Evolutionary conservation across 2,113 vertebrate species (phyloP), one percentile per base, ranked within the genome.

Genomic region (Panthera tigris): DNA sequence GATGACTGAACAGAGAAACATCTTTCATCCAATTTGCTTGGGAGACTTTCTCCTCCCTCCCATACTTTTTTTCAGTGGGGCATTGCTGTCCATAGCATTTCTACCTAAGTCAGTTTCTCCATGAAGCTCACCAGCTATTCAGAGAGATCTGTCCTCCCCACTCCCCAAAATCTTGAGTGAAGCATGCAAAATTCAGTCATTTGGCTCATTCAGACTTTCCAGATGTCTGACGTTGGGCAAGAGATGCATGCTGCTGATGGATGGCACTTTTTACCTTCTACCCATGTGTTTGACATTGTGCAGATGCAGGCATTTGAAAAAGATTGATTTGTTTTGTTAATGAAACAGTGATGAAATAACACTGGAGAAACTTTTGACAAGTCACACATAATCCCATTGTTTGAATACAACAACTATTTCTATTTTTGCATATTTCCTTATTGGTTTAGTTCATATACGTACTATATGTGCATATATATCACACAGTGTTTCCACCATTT

Each of bases 251-350:
- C 45, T 85, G 61, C 92, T 97, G 94, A 96, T 4, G 41, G 92
- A 78, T 65, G 84, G 68, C 65, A 45, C 81, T 63, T 85, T 69
- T 55, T 89, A 95, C 92, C 90, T 96, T 90, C 83, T 25, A 65
- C n/a, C 66, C 65, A 45, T 9, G 0, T 84, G 39, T 61, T 88
- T 86, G 84, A 96, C 90, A 82, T 85, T 16, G 39, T 91, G 80
- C 85, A 92, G 76, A 89, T 89, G 90, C 13, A 92, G 74, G 90
- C 87, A 90, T 96, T 80, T 78, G 61, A 41, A 66, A 90, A 89
- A 39, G 95, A 97, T 48, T 73, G 94, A 93, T 95, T 93, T 97
- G 71, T 93, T 97, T 97, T 97, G 95, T 97, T 98, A 98, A 93
- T 94, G 96, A 93, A 73, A 79, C 80, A 88, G 29, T 88, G 81